phyloP scores from a whole-genome alignment of 1,140 invertebrate genomes.

The Batillaria attramentaria region DNA sequence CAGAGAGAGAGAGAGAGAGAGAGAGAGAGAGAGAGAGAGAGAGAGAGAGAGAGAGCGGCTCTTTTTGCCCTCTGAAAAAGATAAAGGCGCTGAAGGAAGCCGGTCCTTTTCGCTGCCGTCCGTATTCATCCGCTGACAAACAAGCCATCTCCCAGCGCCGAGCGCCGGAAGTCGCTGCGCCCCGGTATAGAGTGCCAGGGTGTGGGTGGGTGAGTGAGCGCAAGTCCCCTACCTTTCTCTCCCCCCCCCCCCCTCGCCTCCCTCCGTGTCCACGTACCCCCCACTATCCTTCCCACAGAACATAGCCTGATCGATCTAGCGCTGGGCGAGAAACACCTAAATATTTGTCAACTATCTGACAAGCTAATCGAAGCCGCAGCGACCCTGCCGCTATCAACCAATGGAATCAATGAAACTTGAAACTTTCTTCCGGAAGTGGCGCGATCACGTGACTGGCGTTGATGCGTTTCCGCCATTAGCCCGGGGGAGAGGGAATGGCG shows the following conservation, averaged over 20 bases:
- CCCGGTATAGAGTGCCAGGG: background rate
- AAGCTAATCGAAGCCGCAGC: slow-evolving; percentile 36
- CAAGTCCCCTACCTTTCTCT: background rate
- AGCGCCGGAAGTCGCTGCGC: slow-evolving; percentile 16
- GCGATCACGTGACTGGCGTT: slow-evolving; percentile 40
- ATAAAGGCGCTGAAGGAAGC: slow-evolving; percentile 1
- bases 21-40: slow-evolving; percentile 4
- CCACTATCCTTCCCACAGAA: slow-evolving; percentile 5
- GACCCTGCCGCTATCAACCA: slow-evolving; percentile 32
- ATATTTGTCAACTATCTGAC: slow-evolving; percentile 42
- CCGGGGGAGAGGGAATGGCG: slow-evolving; percentile 20
- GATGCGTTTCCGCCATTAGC: slow-evolving; percentile 40
- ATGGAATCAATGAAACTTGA: slow-evolving; percentile 37
- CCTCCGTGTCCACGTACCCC: background rate
- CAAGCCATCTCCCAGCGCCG: slow-evolving; percentile 28
- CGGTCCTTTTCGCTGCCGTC: slow-evolving; percentile 16
- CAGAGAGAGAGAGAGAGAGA: background rate
- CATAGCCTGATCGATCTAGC: slow-evolving; percentile 23
- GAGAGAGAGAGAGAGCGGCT: slow-evolving; percentile 11
- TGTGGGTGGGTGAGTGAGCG: background rate
- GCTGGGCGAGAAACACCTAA: slow-evolving; percentile 38
- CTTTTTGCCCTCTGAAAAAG: background rate
- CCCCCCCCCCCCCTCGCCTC: background rate
- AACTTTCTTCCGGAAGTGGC: slow-evolving; percentile 33
- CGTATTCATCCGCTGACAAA: slow-evolving; percentile 34